These are phyloP conservation scores for Antechinus stuartii DNA, from an alignment of 2,113 vertebrate species.

Conservation along the genomic window DNA sequence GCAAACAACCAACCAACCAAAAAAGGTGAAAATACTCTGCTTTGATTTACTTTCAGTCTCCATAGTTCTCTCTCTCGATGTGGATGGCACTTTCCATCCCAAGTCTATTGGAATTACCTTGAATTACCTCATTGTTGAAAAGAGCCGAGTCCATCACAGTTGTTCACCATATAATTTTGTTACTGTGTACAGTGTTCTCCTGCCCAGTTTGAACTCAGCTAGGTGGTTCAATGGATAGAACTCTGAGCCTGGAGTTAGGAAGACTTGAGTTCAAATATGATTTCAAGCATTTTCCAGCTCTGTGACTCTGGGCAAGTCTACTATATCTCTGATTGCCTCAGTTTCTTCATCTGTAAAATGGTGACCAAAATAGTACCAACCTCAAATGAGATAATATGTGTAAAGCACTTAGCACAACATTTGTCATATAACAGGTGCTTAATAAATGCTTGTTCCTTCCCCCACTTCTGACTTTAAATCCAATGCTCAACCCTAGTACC, in stretches of 20 bases:
- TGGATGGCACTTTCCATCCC: no score
- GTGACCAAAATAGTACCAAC: not conserved
- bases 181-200: no score
- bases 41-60: no score
- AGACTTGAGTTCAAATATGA: not conserved
- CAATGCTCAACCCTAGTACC: not conserved
- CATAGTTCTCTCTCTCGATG: no score
- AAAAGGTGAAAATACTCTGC: no score
- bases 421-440: not conserved
- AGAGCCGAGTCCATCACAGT: no score
- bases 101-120: no score
- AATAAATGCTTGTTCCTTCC: not conserved
- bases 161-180: no score
- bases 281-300: not conserved
- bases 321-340: not conserved
- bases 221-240: not conserved
- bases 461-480: not conserved
- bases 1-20: no score
- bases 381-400: not conserved
- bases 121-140: no score
- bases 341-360: not conserved
- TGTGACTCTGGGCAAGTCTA: rapidly evolving
- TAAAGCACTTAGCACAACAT: not conserved
- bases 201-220: not conserved
- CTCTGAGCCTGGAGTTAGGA: not conserved